Evolutionary conservation across 2,113 vertebrate genomes (phyloP).

Genomic region (Melanerpes formicivorus): DNA sequence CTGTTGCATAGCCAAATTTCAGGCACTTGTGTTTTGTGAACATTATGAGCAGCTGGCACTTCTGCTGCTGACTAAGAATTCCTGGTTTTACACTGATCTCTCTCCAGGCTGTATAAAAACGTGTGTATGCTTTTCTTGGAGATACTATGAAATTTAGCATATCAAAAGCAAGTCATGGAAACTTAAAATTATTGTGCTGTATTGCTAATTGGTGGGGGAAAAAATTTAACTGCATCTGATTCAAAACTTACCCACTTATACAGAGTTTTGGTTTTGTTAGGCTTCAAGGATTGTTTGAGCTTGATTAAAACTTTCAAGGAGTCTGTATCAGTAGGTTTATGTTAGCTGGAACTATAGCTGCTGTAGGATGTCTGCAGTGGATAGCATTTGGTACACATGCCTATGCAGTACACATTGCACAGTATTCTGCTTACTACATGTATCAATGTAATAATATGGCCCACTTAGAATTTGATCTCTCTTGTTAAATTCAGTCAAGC

Average conservation of each 20-base stretch:
- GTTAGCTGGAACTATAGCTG: background rate
- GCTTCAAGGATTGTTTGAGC: background rate
- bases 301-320: background rate
- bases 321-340: background rate
- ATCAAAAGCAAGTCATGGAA: constrained; percentile 65
- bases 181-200: constrained; percentile 56
- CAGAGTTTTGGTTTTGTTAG: background rate
- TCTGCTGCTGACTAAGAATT: constrained; percentile 73
- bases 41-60: constrained; percentile 78
- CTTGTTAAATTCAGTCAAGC: background rate
- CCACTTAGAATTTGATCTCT: background rate
- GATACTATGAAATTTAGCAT: constrained; percentile 57
- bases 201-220: constrained; percentile 23
- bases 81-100: constrained; percentile 72
- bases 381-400: background rate
- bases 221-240: constrained; percentile 30
- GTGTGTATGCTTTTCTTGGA: constrained; percentile 64
- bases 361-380: background rate
- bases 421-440: constrained; percentile 50
- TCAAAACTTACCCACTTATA: background rate
- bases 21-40: constrained; percentile 55
- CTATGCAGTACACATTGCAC: constrained; percentile 29
- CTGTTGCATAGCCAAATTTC: constrained; percentile 82
- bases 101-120: constrained; percentile 64
- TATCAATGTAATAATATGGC: background rate